Conservation (phyloP, 2,797 vertebrate genomes). For the Megalops cyprinoides region DNA sequence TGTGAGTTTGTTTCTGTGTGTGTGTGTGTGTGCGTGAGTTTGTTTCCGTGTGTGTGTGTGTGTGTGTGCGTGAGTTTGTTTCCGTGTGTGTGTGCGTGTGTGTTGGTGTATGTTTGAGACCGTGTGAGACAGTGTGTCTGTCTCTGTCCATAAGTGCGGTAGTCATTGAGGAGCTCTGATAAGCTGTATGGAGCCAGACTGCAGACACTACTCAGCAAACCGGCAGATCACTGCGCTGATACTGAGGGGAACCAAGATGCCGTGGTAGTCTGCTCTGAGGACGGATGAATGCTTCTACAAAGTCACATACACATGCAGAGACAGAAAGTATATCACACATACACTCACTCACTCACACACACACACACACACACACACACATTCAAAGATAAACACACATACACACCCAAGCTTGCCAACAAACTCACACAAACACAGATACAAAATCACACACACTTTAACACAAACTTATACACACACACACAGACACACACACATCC, state of each 20-base stretch:
- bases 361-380: too few species aligned
- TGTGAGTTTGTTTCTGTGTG: neutral
- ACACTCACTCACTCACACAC: neutral
- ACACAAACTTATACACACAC: neutral
- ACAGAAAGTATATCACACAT: neutral
- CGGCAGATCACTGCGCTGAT: constrained; percentile 76
- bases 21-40: too few species aligned
- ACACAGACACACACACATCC: neutral
- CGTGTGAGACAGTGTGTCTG: too few species aligned
- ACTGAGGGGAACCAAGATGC: too few species aligned
- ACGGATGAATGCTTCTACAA: constrained; percentile 26
- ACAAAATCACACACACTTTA: too few species aligned
- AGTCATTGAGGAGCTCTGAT: constrained; percentile 71
- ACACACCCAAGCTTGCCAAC: too few species aligned
- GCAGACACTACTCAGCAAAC: constrained; percentile 61
- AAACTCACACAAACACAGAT: too few species aligned
- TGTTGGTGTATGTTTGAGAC: constrained; percentile 28
- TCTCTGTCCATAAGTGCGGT: constrained; percentile 66
- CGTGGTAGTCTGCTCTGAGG: constrained; percentile 50
- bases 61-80: constrained; percentile 14
- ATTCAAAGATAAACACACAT: too few species aligned
- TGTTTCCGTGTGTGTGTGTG: too few species aligned
- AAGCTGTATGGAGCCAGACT: constrained; percentile 78
- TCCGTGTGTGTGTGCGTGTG: constrained; percentile 26
- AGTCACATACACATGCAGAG: constrained; percentile 14